phyloP scores from a whole-genome alignment of 2,888 invertebrate species.

The Spodoptera picta region DNA sequence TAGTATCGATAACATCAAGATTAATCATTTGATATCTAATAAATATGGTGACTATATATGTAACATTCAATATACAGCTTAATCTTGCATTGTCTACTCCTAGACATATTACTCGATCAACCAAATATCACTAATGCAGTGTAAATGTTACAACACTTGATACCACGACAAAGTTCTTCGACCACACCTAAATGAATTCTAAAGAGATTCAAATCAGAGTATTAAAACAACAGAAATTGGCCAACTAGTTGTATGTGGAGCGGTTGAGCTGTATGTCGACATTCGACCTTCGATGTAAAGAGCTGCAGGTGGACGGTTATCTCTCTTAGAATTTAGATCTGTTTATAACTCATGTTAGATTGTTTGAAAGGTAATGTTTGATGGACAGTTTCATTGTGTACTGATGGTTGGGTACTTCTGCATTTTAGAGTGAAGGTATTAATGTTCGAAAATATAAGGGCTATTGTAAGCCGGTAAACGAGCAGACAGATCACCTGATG shows the following conservation, averaged over 20 bases:
- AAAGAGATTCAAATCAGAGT: constrained; percentile 52
- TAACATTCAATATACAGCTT: too few relatives aligned
- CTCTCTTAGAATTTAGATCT: constrained; percentile 37
- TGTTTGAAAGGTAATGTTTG: constrained; percentile 12
- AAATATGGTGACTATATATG: too few relatives aligned
- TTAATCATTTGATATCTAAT: too few relatives aligned
- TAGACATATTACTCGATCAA: neutral
- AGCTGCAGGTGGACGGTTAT: constrained; percentile 48
- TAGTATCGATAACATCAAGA: too few relatives aligned
- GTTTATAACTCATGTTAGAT: constrained; percentile 16
- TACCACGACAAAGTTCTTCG: constrained; percentile 34
- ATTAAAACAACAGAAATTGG: constrained; percentile 53
- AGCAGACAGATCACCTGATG: too few relatives aligned
- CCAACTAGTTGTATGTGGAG: constrained; percentile 46
- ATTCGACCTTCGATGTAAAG: constrained; percentile 44
- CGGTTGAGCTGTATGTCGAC: constrained; percentile 34
- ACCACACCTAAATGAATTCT: constrained; percentile 51
- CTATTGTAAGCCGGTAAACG: too few relatives aligned
- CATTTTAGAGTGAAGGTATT: too few relatives aligned
- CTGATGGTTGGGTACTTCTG: too few relatives aligned
- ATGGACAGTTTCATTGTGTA: too few relatives aligned
- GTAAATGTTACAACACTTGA: constrained; percentile 11
- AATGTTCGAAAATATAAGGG: too few relatives aligned
- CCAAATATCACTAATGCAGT: constrained; percentile 5
- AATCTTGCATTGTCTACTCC: too few relatives aligned